Evolutionary conservation across 2,113 vertebrate species (phyloP).

Genomic region (Gadus macrocephalus): DNA sequence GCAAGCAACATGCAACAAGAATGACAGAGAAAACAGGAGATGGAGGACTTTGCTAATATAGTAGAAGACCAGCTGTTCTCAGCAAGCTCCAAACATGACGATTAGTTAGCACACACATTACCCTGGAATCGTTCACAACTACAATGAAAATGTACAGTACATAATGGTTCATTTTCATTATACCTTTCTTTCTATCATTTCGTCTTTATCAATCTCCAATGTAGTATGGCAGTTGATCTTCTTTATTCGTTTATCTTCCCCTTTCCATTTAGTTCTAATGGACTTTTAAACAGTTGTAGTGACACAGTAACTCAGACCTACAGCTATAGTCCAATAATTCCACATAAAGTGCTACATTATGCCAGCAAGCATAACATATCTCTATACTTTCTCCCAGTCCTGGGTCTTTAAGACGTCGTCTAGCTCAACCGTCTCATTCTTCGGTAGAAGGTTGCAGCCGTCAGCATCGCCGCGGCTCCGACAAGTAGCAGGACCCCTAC

Average conservation of each 20-base stretch:
- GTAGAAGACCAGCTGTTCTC: not conserved
- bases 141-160: not conserved
- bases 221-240: not conserved
- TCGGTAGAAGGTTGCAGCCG: conserved; percentile 50
- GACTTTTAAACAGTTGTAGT: not conserved
- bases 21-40: not conserved
- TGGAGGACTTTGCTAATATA: not conserved
- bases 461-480: conserved; percentile 43
- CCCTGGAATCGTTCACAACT: too few species aligned
- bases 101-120: too few species aligned
- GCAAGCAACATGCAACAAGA: conserved; percentile 29
- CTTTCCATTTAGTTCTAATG: not conserved
- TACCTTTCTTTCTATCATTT: not conserved
- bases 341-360: not conserved
- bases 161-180: not conserved
- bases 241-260: conserved; percentile 11
- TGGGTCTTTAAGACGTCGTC: conserved; percentile 8
- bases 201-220: too few species aligned
- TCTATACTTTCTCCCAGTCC: conserved; percentile 11
- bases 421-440: conserved; percentile 43
- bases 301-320: too few species aligned
- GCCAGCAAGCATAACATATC: conserved; percentile 19
- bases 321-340: too few species aligned
- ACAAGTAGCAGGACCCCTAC: conserved; percentile 57
- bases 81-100: too few species aligned